Evolutionary conservation across 2,113 vertebrate species (phyloP).

Genomic region (Mungos mungo): DNA sequence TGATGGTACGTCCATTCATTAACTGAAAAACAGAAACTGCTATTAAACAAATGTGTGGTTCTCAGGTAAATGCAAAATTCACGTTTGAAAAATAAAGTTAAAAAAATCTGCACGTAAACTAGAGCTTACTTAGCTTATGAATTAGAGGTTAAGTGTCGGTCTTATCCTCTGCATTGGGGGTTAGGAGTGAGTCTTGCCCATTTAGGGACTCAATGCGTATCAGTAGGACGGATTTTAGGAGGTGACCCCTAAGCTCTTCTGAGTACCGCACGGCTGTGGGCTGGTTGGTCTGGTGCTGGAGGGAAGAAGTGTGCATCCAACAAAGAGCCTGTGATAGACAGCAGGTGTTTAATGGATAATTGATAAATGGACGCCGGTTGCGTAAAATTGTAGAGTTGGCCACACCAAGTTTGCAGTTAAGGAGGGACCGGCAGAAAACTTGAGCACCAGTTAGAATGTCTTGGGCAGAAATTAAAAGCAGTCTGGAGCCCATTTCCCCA

Average conservation of each 20-base stretch:
- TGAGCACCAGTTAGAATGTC: background rate
- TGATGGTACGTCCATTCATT: background rate
- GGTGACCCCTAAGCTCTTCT: background rate
- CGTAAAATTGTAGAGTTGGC: background rate
- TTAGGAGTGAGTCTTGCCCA: background rate
- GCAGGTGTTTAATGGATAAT: background rate
- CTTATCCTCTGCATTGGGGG: background rate
- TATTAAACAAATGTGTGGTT: background rate
- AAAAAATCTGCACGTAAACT: background rate
- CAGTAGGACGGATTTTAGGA: background rate
- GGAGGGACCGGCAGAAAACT: conserved; percentile 10
- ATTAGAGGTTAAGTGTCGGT: background rate
- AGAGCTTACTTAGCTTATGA: background rate
- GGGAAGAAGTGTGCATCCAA: background rate
- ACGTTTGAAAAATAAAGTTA: background rate
- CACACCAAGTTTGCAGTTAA: background rate
- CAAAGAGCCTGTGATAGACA: background rate
- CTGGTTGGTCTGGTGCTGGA: background rate
- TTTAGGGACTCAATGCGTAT: background rate
- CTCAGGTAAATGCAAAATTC: background rate
- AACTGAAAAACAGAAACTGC: background rate
- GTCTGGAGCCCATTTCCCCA: background rate
- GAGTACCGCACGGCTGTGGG: background rate
- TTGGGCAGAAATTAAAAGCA: background rate
- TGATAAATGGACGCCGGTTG: background rate